Conservation (phyloP, 1,140 invertebrate genomes). For the Calliopsis andreniformis region DNA sequence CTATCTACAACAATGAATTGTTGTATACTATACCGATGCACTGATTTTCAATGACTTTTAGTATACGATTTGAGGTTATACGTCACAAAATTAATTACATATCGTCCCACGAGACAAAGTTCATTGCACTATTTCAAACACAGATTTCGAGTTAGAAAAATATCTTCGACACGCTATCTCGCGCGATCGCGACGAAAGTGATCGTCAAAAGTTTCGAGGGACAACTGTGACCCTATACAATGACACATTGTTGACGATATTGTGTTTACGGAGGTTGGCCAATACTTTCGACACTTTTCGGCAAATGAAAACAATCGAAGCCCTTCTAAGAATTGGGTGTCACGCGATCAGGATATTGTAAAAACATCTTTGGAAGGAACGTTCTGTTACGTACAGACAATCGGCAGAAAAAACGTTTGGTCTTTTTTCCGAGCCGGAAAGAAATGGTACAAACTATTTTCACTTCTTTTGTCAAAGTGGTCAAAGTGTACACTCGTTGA, state of each 20-base stretch:
- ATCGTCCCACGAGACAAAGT: not conserved
- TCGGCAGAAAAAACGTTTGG: not conserved
- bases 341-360: not conserved
- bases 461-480: too few relatives aligned
- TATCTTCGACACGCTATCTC: too few relatives aligned
- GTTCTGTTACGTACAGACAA: not conserved
- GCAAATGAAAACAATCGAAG: not conserved
- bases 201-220: not conserved
- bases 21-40: not conserved
- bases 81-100: not conserved
- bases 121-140: not conserved
- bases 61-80: slow-evolving; percentile 33
- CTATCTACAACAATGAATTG: not conserved
- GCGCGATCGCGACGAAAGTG: not conserved
- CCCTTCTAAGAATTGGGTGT: not conserved
- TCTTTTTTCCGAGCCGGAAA: too few relatives aligned
- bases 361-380: not conserved
- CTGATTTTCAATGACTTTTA: not conserved
- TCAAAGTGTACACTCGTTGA: too few relatives aligned
- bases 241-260: slow-evolving; percentile 11
- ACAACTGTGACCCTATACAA: not conserved
- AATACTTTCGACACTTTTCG: not conserved
- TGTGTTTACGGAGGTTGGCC: not conserved
- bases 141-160: too few relatives aligned
- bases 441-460: too few relatives aligned